phyloP scores from a whole-genome alignment of 2,888 invertebrate species.

The Ischnura elegans region DNA sequence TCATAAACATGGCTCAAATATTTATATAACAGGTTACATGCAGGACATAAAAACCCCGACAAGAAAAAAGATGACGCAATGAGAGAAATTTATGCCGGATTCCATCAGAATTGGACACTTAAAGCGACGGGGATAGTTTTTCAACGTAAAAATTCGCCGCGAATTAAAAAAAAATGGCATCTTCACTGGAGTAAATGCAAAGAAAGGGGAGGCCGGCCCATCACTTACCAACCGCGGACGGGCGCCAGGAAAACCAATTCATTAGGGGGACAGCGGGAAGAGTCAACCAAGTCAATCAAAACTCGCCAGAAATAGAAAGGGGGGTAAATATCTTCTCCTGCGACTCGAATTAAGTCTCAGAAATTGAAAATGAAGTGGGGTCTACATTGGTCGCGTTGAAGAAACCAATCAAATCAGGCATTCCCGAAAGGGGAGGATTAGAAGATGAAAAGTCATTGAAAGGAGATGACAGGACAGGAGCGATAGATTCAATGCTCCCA shows the following conservation, averaged over 20 bases:
- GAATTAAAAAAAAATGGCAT: neutral
- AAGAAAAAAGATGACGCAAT: neutral
- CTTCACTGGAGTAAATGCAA: neutral
- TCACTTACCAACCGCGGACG: neutral
- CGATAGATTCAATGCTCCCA: no score
- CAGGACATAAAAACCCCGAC: neutral
- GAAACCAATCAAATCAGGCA: no score
- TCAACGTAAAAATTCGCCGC: neutral
- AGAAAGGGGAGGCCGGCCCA: neutral
- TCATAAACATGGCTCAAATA: neutral
- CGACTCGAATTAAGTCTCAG: neutral
- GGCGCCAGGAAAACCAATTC: neutral
- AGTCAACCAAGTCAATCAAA: neutral
- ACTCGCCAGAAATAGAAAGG: neutral
- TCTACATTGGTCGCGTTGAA: neutral
- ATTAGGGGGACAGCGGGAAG: neutral
- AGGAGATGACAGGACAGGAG: no score
- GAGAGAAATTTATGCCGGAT: neutral
- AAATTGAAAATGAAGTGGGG: neutral
- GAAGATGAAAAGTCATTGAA: no score
- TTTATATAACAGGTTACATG: neutral
- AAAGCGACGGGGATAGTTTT: neutral
- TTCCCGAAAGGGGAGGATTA: no score
- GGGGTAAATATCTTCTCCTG: neutral
- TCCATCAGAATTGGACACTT: neutral